phyloP scores from a whole-genome alignment of 2,113 vertebrate genomes.

The Marmota monax region DNA sequence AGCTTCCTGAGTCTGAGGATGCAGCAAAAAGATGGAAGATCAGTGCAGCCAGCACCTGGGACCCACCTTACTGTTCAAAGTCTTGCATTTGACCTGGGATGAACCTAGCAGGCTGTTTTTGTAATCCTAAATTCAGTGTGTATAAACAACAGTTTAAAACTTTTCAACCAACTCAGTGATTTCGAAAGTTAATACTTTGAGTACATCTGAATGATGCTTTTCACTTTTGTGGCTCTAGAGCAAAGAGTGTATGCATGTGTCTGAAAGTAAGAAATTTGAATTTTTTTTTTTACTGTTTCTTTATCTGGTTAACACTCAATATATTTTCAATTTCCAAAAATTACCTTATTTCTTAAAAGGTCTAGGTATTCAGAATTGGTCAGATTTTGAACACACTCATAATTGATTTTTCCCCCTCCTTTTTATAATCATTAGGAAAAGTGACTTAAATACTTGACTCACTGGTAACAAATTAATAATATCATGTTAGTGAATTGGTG shows the following conservation, averaged over 20 bases:
- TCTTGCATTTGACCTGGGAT: background rate
- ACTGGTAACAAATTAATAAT: too few species aligned
- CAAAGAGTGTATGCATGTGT: background rate
- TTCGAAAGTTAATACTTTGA: background rate
- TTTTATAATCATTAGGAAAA: background rate
- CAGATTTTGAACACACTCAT: background rate
- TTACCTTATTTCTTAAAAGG: background rate
- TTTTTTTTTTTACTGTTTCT: background rate
- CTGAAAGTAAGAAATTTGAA: background rate
- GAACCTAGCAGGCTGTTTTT: constrained; percentile 58
- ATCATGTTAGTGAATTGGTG: background rate
- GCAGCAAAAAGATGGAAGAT: constrained; percentile 75
- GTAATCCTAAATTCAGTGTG: constrained; percentile 52
- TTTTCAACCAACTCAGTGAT: background rate
- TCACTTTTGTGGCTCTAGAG: constrained; percentile 4
- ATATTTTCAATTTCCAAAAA: background rate
- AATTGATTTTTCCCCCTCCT: background rate
- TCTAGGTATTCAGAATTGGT: background rate
- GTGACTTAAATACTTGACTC: background rate
- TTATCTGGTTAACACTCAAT: background rate
- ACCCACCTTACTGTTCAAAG: constrained; percentile 29
- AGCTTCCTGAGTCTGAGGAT: constrained; percentile 73
- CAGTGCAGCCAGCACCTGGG: background rate
- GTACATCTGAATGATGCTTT: background rate
- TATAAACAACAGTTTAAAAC: constrained; percentile 31